phyloP scores from a whole-genome alignment of 2,888 invertebrate species.

The Mantis religiosa region DNA sequence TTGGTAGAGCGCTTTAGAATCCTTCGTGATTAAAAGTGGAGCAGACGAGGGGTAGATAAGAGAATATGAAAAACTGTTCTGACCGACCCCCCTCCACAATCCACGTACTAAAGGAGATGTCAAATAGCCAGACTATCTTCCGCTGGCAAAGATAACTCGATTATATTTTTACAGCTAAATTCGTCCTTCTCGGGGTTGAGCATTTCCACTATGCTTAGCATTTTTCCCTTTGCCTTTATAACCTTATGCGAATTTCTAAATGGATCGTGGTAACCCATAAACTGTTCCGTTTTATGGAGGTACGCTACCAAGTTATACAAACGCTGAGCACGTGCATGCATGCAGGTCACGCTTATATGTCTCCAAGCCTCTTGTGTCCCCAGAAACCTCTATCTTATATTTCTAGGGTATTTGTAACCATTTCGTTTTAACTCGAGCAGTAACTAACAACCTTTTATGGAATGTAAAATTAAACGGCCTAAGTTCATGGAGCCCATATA shows the following conservation, averaged over 20 bases:
- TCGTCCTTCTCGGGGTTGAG: not conserved
- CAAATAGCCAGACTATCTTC: constrained; percentile 5
- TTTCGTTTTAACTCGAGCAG: not conserved
- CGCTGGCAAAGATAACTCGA: constrained; percentile 10
- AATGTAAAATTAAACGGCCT: not conserved
- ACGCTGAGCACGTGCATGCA: not conserved
- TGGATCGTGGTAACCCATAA: constrained; percentile 4
- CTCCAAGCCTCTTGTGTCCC: not conserved
- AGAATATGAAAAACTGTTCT: not conserved
- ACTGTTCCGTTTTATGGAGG: not conserved
- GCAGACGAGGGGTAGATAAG: not conserved
- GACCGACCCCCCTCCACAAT: not conserved
- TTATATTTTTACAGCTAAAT: constrained; percentile 22
- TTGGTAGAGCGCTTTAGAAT: not conserved
- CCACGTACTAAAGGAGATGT: constrained; percentile 1
- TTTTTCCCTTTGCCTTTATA: not conserved
- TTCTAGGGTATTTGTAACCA: not conserved
- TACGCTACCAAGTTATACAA: not conserved
- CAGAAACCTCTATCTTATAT: not conserved
- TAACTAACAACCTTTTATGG: not conserved
- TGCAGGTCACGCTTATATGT: not conserved
- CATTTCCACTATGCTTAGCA: not conserved
- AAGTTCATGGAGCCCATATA: not conserved
- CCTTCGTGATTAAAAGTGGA: constrained; percentile 2
- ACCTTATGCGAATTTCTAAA: constrained; percentile 11